These are phyloP conservation scores for Rhizoglyphus robini DNA, from an alignment of 1,140 invertebrate genomes.

Conservation along the genomic window DNA sequence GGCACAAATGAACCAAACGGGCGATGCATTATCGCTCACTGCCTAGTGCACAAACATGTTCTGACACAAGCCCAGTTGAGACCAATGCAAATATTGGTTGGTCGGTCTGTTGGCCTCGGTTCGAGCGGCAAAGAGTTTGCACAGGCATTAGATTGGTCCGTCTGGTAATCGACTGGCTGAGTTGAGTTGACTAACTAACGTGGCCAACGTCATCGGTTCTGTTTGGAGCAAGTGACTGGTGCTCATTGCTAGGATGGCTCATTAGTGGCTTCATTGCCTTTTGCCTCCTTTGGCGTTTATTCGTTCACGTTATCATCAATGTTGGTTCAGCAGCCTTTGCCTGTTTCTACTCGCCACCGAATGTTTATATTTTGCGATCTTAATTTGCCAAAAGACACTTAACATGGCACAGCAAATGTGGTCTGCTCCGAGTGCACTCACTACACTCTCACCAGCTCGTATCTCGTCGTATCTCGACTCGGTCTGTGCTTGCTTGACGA, in stretches of 20 bases:
- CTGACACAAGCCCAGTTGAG: no score
- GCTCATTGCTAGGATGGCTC: no score
- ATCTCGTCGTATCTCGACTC: no score
- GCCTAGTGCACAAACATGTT: no score
- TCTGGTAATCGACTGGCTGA: background rate
- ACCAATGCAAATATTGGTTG: slow-evolving; percentile 1
- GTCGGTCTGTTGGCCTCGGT: background rate
- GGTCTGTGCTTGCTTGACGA: no score
- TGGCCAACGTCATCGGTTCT: background rate
- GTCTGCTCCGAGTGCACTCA: background rate
- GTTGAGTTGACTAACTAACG: no score
- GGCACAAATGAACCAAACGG: no score
- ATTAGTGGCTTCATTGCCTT: background rate
- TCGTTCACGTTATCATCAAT: background rate
- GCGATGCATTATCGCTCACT: no score
- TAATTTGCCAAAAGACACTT: background rate
- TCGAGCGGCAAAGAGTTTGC: slow-evolving; percentile 5
- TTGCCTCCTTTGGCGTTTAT: no score
- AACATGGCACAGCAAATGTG: background rate
- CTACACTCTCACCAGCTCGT: background rate
- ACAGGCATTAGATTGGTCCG: background rate
- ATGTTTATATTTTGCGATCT: slow-evolving; percentile 10
- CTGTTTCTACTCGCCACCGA: slow-evolving; percentile 1
- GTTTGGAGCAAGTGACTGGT: background rate
- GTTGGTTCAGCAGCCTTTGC: slow-evolving; percentile 1